Evolutionary conservation across 2,888 invertebrate species (phyloP), one percentile per base, ranked within the genome.

Genomic region (Rhagium mordax): DNA sequence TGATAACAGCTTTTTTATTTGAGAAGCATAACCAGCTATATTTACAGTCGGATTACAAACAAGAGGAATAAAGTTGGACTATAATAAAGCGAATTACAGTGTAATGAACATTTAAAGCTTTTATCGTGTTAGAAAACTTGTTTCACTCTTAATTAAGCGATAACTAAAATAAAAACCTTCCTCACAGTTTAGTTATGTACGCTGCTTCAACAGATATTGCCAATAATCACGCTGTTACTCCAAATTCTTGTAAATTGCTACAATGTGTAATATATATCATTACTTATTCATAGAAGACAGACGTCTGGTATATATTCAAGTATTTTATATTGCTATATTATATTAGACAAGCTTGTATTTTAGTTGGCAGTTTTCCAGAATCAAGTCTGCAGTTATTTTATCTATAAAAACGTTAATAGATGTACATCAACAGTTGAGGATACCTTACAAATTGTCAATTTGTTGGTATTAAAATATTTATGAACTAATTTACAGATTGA

Each of bases 371-470:
- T 8, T 18, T 59, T 59, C 59, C 59, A 33, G 33, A 0, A 16
- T 59, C 16, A 16, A 55, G 55, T 55, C 24, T 55, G 24, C 59
- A n/a, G 29, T 20, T 33, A 59, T 15, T 59, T 33, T 7, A 57
- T 33, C 16, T 20, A 59, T 59, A 59, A 33, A 57, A 57, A 29
- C 29, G n/a, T 27, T 29, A 57, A 16, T 57, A 57, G 27, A 57
- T 57, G 27, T 16, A 29, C 15, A 57, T 57, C 55, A 57, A 27
- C 55, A 57, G 55, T 15, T 57, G 27, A 33, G 16, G 18, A 41
- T 16, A 33, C 10, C 8, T 16, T 18, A 41, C 59, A 59, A 59
- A 59, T 59, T 59, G 18, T 59, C 24, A 59, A 59, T 59, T 59
- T 59, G 33, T 13, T 59, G 16, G 7, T 16, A 8, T 16, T n/a